phyloP scores from a whole-genome alignment of 2,888 invertebrate genomes.

The Eueremaeus valkanovi region DNA sequence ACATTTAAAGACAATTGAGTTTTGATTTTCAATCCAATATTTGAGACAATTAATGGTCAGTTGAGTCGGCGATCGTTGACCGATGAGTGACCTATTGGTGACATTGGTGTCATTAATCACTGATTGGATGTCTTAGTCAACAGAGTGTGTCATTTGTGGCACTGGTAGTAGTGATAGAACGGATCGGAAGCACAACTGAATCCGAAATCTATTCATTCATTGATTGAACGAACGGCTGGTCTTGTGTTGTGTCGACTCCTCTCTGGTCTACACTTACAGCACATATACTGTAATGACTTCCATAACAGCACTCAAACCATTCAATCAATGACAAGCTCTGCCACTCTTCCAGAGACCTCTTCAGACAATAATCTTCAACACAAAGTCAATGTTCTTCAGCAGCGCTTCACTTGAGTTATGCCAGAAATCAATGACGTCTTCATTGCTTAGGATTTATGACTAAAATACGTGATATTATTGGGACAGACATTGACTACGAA shows the following conservation, averaged over 20 bases:
- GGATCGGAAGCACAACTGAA: background rate
- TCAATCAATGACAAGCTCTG: background rate
- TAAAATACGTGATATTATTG: too few species aligned
- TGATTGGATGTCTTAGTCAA: background rate
- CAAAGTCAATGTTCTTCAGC: background rate
- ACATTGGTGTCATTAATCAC: background rate
- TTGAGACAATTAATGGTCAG: background rate
- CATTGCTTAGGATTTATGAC: background rate
- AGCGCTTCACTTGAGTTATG: background rate
- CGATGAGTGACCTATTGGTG: background rate
- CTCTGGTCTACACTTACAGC: background rate
- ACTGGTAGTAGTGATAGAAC: too few species aligned
- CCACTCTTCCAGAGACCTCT: constrained; percentile 3
- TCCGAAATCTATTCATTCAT: too few species aligned
- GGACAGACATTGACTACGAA: too few species aligned
- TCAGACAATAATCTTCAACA: background rate
- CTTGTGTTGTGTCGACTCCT: background rate
- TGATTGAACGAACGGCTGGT: background rate
- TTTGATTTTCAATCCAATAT: background rate
- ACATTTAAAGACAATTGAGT: background rate
- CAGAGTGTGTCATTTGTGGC: background rate
- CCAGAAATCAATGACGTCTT: background rate
- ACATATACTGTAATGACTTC: background rate
- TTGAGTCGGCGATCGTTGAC: background rate
- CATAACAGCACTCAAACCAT: background rate